These are phyloP conservation scores for Momotus momota DNA, from an alignment of 2,797 vertebrate species.

Conservation along the genomic window DNA sequence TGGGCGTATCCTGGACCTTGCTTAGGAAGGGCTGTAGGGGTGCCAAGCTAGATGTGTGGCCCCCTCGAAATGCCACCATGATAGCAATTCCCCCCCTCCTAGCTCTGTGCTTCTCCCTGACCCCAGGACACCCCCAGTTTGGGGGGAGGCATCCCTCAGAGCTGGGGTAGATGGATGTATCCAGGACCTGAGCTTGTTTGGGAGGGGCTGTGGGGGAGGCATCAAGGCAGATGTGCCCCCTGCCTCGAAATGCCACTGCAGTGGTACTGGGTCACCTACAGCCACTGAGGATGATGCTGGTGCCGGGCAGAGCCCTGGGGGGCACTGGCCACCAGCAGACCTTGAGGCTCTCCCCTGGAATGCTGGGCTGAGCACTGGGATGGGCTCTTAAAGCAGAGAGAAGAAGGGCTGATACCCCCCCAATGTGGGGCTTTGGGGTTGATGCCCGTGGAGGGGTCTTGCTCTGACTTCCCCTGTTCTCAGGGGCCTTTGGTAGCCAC, in stretches of 20 bases:
- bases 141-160: fast-evolving
- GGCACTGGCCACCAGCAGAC: not conserved
- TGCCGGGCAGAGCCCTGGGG: not conserved
- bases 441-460: not conserved
- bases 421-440: not conserved
- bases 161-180: not conserved
- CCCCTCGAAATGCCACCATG: not conserved
- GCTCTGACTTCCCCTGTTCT: fast-evolving
- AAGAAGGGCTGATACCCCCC: no score
- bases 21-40: not conserved
- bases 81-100: not conserved
- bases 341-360: not conserved
- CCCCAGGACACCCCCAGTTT: not conserved
- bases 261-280: not conserved
- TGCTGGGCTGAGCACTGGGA: not conserved
- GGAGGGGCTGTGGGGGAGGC: fast-evolving
- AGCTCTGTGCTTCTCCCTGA: not conserved
- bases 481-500: not conserved
- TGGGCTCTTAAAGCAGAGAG: not conserved
- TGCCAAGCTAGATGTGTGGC: not conserved
- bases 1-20: not conserved
- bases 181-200: not conserved
- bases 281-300: not conserved
- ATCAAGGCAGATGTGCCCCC: not conserved
- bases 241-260: not conserved